Evolutionary conservation across 2,797 vertebrate genomes (phyloP).

Genomic region (Intellagama lesueurii): DNA sequence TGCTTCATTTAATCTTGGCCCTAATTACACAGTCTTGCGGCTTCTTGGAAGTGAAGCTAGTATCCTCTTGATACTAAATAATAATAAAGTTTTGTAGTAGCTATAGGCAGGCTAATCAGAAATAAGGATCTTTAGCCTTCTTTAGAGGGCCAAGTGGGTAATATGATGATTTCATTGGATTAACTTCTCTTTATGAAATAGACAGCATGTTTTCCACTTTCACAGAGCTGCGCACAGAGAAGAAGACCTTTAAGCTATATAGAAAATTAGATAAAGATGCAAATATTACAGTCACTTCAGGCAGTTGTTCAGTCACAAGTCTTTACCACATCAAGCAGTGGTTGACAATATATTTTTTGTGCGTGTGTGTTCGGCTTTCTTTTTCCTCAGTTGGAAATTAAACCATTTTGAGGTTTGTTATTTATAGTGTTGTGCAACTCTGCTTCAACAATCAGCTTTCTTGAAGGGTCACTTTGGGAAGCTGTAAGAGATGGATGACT

Average conservation of each 20-base stretch:
- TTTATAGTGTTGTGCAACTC: background rate
- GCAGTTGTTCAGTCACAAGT: background rate
- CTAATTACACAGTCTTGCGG: background rate
- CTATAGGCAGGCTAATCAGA: conserved; percentile 12
- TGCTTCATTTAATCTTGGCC: conserved; percentile 20
- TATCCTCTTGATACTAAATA: background rate
- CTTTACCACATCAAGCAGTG: background rate
- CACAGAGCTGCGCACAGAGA: background rate
- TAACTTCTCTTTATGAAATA: conserved; percentile 9
- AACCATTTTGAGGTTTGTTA: background rate
- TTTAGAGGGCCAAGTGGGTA: background rate
- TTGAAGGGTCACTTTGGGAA: background rate
- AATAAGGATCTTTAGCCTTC: background rate
- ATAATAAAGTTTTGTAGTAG: background rate
- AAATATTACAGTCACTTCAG: conserved; percentile 16
- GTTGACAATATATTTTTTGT: background rate
- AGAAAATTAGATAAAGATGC: conserved; percentile 33
- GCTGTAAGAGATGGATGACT: background rate
- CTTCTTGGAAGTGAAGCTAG: background rate
- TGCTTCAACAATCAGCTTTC: background rate
- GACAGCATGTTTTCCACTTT: conserved; percentile 6
- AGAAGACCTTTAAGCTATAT: background rate
- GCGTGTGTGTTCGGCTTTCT: background rate
- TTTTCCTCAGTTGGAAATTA: background rate
- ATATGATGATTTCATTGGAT: conserved; percentile 16